Evolutionary conservation across 2,113 vertebrate genomes (phyloP).

Genomic region (Barnardius zonarius): DNA sequence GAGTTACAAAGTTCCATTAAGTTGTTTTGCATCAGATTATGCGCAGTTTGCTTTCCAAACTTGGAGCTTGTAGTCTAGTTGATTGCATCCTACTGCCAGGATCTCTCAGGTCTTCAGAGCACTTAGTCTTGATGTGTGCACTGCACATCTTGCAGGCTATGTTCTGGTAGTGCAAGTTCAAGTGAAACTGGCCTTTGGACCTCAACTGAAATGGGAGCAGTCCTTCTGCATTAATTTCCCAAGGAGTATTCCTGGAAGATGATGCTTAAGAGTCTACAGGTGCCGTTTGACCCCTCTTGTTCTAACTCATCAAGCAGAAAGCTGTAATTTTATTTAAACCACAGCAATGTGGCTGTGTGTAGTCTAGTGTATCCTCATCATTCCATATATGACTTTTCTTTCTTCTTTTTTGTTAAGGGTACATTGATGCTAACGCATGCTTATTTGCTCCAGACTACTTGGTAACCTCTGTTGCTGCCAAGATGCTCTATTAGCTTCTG

Average conservation of each 20-base stretch:
- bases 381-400: neutral
- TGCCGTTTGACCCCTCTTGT: neutral
- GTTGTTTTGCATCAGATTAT: neutral
- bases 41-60: neutral
- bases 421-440: neutral
- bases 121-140: neutral
- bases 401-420: neutral
- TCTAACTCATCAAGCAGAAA: neutral
- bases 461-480: neutral
- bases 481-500: slow-evolving; percentile 37
- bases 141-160: neutral
- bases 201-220: neutral
- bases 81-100: neutral
- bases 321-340: neutral
- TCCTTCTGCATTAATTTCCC: neutral
- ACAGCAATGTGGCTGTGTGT: neutral
- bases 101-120: neutral
- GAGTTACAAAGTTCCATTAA: neutral
- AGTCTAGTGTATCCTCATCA: neutral
- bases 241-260: neutral
- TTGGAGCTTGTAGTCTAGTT: neutral
- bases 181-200: neutral
- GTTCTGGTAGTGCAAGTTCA: neutral
- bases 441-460: neutral
- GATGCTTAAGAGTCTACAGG: neutral